Conservation (phyloP, 2,888 invertebrate genomes). For the Ashinkailepas kermadecensis region DNA sequence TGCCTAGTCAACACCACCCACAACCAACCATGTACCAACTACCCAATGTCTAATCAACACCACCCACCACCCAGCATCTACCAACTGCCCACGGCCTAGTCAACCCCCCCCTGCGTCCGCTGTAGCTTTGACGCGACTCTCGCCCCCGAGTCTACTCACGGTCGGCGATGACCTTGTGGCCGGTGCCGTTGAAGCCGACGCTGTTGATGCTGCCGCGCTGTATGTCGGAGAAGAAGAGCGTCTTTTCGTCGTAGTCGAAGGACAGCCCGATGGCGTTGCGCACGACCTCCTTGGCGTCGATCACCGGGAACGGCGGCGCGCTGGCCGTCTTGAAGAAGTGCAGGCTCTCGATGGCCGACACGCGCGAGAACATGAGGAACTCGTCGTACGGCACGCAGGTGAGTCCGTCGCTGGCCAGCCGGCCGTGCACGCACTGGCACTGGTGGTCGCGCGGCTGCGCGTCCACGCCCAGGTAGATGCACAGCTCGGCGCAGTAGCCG, state of each 20-base stretch:
- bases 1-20: too few species aligned
- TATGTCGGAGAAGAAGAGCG: conserved; percentile 81
- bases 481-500: conserved; percentile 69
- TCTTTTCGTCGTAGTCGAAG: conserved; percentile 60
- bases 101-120: too few species aligned
- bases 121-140: too few species aligned
- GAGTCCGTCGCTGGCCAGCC: conserved; percentile 56
- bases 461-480: conserved; percentile 60
- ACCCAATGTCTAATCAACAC: too few species aligned
- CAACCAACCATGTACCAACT: too few species aligned
- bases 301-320: conserved; percentile 68
- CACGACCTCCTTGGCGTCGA: conserved; percentile 63
- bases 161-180: conserved; percentile 60
- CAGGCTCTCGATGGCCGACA: conserved; percentile 71
- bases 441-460: conserved; percentile 42
- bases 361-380: conserved; percentile 75
- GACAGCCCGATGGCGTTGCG: conserved; percentile 78
- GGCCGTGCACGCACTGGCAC: conserved; percentile 78
- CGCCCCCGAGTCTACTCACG: conserved; percentile 46
- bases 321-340: conserved; percentile 64
- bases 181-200: conserved; percentile 70
- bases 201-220: conserved; percentile 74
- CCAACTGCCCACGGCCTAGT: too few species aligned
- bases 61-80: too few species aligned
- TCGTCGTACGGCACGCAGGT: conserved; percentile 67